These are phyloP conservation scores for Elachura formosa DNA, from an alignment of 2,113 vertebrate species.

Conservation along the genomic window DNA sequence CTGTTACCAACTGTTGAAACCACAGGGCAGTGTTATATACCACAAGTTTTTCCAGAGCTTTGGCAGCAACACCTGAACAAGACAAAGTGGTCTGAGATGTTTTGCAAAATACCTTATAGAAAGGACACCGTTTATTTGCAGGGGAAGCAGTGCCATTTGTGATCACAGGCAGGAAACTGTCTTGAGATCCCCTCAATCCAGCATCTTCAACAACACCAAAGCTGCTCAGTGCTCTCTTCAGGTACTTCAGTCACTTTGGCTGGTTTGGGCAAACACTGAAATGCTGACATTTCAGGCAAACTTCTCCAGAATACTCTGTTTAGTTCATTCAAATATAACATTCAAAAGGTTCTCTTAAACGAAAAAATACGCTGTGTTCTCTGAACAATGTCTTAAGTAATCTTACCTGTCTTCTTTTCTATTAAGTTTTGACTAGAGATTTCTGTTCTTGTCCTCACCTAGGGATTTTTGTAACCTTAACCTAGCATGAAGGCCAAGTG, in stretches of 20 bases:
- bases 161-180: neutral
- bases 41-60: neutral
- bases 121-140: neutral
- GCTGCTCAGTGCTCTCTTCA: neutral
- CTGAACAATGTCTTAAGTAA: neutral
- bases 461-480: neutral
- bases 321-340: neutral
- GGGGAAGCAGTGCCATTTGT: neutral
- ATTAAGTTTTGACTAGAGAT: neutral
- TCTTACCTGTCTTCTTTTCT: fast-evolving
- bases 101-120: neutral
- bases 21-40: neutral
- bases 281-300: neutral
- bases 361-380: neutral
- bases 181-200: neutral
- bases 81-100: neutral
- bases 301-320: neutral
- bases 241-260: neutral
- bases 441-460: neutral
- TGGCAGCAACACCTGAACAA: neutral
- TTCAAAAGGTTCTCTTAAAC: neutral
- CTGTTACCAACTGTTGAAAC: neutral
- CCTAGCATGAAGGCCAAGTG: neutral
- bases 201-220: neutral
- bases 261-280: neutral